phyloP scores from a whole-genome alignment of 2,888 invertebrate genomes.

The Drosophila multiciliata region DNA sequence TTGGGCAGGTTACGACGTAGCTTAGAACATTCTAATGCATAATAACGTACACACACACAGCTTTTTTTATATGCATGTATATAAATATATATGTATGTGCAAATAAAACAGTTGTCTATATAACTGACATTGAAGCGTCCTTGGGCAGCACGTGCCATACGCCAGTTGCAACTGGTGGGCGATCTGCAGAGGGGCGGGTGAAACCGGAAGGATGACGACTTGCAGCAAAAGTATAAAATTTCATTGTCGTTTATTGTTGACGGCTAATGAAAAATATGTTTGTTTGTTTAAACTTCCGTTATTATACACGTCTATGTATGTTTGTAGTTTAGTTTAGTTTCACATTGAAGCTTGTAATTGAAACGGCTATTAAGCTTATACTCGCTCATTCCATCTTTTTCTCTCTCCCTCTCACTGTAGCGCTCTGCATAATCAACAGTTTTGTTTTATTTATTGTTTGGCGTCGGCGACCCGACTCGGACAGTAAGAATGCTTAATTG shows the following conservation, averaged over 20 bases:
- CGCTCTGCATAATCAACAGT: slow-evolving; percentile 50
- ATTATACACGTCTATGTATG: slow-evolving; percentile 17
- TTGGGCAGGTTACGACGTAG: slow-evolving; percentile 56
- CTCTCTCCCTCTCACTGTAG: background rate
- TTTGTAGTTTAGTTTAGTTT: background rate
- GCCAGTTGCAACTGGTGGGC: slow-evolving; percentile 45
- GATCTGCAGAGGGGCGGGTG: slow-evolving; percentile 8
- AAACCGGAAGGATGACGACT: slow-evolving; percentile 18
- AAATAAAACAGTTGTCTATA: slow-evolving; percentile 21
- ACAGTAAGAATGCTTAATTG: slow-evolving; percentile 63
- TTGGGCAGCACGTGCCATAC: slow-evolving; percentile 66
- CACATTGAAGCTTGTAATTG: slow-evolving; percentile 22
- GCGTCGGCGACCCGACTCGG: slow-evolving; percentile 9
- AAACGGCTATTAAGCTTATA: slow-evolving; percentile 2
- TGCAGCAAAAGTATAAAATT: slow-evolving; percentile 45
- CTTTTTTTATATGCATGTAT: slow-evolving; percentile 13
- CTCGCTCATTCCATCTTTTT: slow-evolving; percentile 1
- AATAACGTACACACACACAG: background rate
- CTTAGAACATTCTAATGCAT: slow-evolving; percentile 45
- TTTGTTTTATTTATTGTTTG: slow-evolving; percentile 7
- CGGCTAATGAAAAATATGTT: slow-evolving; percentile 31
- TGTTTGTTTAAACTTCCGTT: slow-evolving; percentile 62
- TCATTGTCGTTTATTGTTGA: slow-evolving; percentile 55
- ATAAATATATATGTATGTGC: background rate
- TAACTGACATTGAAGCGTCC: slow-evolving; percentile 76